phyloP scores from a whole-genome alignment of 2,888 invertebrate species.

The Parochlus steinenii region DNA sequence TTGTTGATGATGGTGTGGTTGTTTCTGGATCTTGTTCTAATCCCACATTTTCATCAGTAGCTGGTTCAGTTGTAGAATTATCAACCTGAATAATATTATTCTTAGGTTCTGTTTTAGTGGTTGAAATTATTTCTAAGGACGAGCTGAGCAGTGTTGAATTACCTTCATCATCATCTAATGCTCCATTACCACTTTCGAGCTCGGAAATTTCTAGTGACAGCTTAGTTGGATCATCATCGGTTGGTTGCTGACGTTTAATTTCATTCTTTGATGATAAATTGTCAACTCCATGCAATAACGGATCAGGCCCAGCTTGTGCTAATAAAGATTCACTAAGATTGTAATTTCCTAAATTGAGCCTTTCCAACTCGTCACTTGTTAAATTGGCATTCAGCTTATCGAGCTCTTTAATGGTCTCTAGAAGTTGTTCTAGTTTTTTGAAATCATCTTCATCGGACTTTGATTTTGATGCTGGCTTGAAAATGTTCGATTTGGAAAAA shows the following conservation, averaged over 20 bases:
- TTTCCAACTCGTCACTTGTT: slow-evolving; percentile 29
- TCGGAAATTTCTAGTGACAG: slow-evolving; percentile 15
- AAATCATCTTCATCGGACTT: slow-evolving; percentile 33
- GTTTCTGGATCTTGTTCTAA: slow-evolving; percentile 14
- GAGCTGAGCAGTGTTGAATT: slow-evolving; percentile 13
- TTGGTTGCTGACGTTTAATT: slow-evolving; percentile 33
- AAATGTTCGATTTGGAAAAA: slow-evolving; percentile 12
- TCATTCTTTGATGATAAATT: slow-evolving; percentile 30
- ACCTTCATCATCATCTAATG: slow-evolving; percentile 12
- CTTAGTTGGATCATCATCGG: slow-evolving; percentile 14
- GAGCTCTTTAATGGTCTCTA: slow-evolving; percentile 31
- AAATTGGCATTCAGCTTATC: slow-evolving; percentile 29
- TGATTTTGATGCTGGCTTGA: slow-evolving; percentile 5
- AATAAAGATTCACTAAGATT: slow-evolving; percentile 23
- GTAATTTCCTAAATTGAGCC: slow-evolving; percentile 25
- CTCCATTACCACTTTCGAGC: no score
- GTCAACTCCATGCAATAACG: slow-evolving; percentile 24
- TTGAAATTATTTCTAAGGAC: slow-evolving; percentile 6
- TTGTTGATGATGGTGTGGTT: slow-evolving; percentile 13
- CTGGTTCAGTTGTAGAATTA: neutral
- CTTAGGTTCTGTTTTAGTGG: slow-evolving; percentile 5
- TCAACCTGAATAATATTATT: slow-evolving; percentile 4
- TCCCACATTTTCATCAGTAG: neutral
- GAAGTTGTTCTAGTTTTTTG: slow-evolving; percentile 30
- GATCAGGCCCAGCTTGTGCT: slow-evolving; percentile 28